A percentile compares a stretch with the other conserved stretches of the same genome.
Evolutionary conservation across 92 coral and sea anemone species (phyloP).

Genomic region (Zoanthus sociatus): DNA sequence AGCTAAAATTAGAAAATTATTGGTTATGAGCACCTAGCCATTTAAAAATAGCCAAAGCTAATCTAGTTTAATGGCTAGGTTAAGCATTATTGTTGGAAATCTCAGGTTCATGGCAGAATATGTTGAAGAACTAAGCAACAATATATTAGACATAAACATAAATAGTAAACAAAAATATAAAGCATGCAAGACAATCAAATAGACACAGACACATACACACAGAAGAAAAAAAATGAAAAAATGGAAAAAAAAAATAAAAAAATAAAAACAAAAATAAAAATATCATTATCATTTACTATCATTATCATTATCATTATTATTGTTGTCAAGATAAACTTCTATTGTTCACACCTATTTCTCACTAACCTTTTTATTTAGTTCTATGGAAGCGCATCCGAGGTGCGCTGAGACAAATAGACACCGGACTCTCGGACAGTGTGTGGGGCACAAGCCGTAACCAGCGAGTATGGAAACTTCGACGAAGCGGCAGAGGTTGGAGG

Average conservation of each 20-base stretch:
- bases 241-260: too few relatives aligned
- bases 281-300: too few relatives aligned
- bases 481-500: conserved; percentile 35
- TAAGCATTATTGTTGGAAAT: conserved; percentile 4
- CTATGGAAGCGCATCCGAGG: conserved; percentile 32
- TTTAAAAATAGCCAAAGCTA: too few relatives aligned
- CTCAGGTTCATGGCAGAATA: background rate
- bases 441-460: conserved; percentile 26
- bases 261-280: too few relatives aligned
- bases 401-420: conserved; percentile 26
- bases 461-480: conserved; percentile 7
- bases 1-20: too few relatives aligned
- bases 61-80: background rate
- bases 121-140: background rate
- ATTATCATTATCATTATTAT: too few relatives aligned
- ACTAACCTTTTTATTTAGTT: background rate
- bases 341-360: too few relatives aligned
- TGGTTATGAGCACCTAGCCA: too few relatives aligned
- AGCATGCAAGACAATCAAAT: conserved; percentile 1
- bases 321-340: too few relatives aligned
- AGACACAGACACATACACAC: background rate
- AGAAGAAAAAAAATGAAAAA: too few relatives aligned
- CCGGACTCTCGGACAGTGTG: conserved; percentile 16
- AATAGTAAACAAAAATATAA: background rate
- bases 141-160: background rate